phyloP scores from a whole-genome alignment of 2,888 invertebrate species.

The Schizotus pectinicornis region DNA sequence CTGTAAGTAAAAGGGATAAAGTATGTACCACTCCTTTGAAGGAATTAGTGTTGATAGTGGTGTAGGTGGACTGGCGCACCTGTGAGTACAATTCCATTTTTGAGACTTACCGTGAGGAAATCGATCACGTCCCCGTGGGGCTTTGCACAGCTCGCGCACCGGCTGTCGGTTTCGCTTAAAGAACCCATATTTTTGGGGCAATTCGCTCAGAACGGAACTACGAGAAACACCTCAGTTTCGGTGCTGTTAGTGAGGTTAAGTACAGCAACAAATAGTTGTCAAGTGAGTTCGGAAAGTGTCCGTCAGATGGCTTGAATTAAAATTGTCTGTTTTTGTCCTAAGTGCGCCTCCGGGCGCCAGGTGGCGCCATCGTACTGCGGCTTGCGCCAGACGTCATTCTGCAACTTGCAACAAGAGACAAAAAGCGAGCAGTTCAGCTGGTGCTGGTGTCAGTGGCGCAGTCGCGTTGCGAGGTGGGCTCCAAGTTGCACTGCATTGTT shows the following conservation, averaged over 20 bases:
- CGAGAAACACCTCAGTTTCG: background rate
- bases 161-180: constrained; percentile 4
- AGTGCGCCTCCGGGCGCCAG: background rate
- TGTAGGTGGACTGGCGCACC: constrained; percentile 38
- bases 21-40: constrained; percentile 24
- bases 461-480: constrained; percentile 38
- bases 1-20: constrained; percentile 59
- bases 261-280: background rate
- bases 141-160: constrained; percentile 27
- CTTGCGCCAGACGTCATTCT: constrained; percentile 26
- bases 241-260: constrained; percentile 1
- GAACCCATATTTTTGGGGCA: background rate
- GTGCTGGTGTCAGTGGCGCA: constrained; percentile 42
- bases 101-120: constrained; percentile 46
- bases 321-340: no score
- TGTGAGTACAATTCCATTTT: constrained; percentile 31
- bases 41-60: constrained; percentile 20
- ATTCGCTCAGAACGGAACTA: background rate
- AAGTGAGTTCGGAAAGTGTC: background rate
- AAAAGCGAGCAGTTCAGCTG: constrained; percentile 27
- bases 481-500: constrained; percentile 47
- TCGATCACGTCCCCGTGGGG: constrained; percentile 40
- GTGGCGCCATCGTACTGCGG: constrained; percentile 15
- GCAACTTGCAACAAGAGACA: constrained; percentile 12
- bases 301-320: background rate